A percentile compares a stretch with the other conserved stretches of the same genome.
These are phyloP conservation scores for Ganaspis brasiliensis DNA, from an alignment of 2,888 invertebrate species.

Conservation along the genomic window DNA sequence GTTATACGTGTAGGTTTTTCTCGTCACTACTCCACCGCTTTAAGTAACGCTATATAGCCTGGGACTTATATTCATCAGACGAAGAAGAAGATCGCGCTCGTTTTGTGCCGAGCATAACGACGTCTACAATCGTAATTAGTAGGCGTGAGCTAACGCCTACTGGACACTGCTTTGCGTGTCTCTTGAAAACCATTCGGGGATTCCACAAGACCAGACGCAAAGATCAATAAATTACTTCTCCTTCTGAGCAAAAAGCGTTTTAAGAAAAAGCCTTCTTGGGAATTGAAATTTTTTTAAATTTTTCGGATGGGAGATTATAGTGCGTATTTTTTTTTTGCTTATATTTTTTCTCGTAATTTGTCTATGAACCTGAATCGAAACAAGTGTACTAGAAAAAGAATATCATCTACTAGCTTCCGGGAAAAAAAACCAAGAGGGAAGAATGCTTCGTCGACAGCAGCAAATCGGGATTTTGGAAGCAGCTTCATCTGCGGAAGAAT, in stretches of 20 bases:
- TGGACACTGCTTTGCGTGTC: conserved; percentile 63
- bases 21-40: conserved; percentile 63
- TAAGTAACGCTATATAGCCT: conserved; percentile 42
- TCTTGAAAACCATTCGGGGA: conserved; percentile 62
- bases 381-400: too few relatives aligned
- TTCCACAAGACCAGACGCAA: neutral
- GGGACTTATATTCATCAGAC: conserved; percentile 51
- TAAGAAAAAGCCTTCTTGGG: neutral
- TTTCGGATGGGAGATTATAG: too few relatives aligned
- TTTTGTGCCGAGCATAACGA: conserved; percentile 68
- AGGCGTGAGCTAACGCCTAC: conserved; percentile 79
- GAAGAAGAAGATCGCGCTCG: conserved; percentile 49
- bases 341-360: too few relatives aligned
- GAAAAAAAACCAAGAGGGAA: too few relatives aligned
- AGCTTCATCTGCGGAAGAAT: too few relatives aligned
- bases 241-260: neutral
- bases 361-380: too few relatives aligned
- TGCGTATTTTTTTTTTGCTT: too few relatives aligned
- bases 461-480: too few relatives aligned
- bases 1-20: conserved; percentile 77
- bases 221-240: conserved; percentile 18
- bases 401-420: too few relatives aligned
- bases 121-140: conserved; percentile 77
- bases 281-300: too few relatives aligned
- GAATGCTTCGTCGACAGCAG: too few relatives aligned